Evolutionary conservation across 2,888 invertebrate species (phyloP).

Genomic region (Ophion ventricosus): DNA sequence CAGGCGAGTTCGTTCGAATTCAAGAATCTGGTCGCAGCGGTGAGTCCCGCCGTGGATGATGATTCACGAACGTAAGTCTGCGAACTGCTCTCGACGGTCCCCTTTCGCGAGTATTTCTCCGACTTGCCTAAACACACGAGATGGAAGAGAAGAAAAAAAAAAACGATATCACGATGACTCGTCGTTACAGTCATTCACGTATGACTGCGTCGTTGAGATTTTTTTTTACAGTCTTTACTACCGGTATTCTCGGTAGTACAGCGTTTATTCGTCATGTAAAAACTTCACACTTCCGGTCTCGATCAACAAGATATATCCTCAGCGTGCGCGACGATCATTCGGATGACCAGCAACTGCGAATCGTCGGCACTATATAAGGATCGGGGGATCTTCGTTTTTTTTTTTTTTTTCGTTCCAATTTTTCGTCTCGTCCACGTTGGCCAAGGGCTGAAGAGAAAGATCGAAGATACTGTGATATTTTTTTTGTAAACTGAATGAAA

Average conservation of each 20-base stretch:
- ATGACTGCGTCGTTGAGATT: constrained; percentile 16
- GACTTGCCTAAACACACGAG: background rate
- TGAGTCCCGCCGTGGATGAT: constrained; percentile 56
- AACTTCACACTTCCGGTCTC: constrained; percentile 20
- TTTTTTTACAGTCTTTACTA: constrained; percentile 12
- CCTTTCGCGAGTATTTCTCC: constrained; percentile 26
- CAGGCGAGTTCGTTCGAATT: constrained; percentile 40
- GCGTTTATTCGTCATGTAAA: constrained; percentile 53
- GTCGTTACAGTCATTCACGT: constrained; percentile 46
- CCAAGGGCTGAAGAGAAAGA: too few species aligned
- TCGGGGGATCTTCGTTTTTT: background rate
- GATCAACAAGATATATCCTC: background rate
- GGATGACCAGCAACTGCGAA: too few species aligned
- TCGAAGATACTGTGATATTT: too few species aligned
- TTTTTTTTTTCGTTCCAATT: too few species aligned
- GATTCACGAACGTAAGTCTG: constrained; percentile 64
- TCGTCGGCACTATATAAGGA: too few species aligned
- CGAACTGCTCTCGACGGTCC: constrained; percentile 38
- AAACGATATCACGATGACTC: constrained; percentile 54
- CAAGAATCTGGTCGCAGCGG: constrained; percentile 52
- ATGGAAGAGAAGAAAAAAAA: background rate
- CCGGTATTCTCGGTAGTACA: constrained; percentile 55
- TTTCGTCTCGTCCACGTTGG: too few species aligned
- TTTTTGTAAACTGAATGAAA: too few species aligned
- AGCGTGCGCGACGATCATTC: too few species aligned